Conservation (phyloP, 53 echinoderm and acorn worm species). For the Echinometra lucunter region DNA sequence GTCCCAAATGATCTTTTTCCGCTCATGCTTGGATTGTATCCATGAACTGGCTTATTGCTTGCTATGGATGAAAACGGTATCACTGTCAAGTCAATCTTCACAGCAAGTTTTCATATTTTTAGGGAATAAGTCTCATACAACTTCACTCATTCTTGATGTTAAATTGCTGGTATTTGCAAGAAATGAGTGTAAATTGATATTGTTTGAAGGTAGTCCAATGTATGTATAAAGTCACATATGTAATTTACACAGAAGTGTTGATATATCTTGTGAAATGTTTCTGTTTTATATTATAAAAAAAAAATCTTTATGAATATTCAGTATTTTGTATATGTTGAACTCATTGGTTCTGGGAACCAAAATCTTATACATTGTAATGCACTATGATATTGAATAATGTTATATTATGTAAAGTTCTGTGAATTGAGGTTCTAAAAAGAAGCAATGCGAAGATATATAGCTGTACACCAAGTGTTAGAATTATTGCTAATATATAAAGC, state of each 20-base stretch:
- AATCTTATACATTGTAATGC: not conserved
- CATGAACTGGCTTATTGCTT: too few relatives aligned
- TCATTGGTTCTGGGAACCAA: conserved; percentile 9
- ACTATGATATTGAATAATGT: too few relatives aligned
- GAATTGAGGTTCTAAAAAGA: not conserved
- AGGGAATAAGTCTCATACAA: not conserved
- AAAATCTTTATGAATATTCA: conserved; percentile 25
- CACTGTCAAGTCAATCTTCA: too few relatives aligned
- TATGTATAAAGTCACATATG: conserved; percentile 6
- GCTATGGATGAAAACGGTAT: too few relatives aligned
- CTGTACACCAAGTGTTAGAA: not conserved
- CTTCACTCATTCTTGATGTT: not conserved
- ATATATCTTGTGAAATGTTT: not conserved
- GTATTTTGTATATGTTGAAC: conserved; percentile 29
- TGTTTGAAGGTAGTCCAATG: not conserved
- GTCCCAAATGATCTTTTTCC: too few relatives aligned
- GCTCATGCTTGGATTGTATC: too few relatives aligned
- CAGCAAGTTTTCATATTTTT: too few relatives aligned
- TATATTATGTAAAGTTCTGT: too few relatives aligned
- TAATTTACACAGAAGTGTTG: not conserved
- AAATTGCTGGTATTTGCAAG: not conserved
- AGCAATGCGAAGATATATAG: not conserved
- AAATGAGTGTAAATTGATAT: not conserved
- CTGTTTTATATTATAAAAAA: conserved; percentile 19
- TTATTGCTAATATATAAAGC: too few relatives aligned